Evolutionary conservation across 2,113 vertebrate genomes (phyloP).

Genomic region (Stigmatopora nigra): DNA sequence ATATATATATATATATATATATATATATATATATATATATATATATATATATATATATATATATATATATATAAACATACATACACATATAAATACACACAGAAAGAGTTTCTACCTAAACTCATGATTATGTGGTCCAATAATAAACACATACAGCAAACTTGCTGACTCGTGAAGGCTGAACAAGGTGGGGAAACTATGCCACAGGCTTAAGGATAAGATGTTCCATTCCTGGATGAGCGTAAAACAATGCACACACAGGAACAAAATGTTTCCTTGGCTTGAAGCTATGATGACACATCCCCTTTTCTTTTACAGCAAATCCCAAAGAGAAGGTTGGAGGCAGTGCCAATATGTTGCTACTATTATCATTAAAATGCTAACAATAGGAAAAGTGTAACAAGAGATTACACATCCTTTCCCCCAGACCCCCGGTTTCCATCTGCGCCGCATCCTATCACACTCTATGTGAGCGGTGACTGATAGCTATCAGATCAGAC

Average conservation of each 20-base stretch:
- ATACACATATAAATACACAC: conserved; percentile 9
- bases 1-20: too few relatives aligned
- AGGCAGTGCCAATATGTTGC: background rate
- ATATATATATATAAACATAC: too few relatives aligned
- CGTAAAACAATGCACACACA: conserved; percentile 4
- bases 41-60: too few relatives aligned
- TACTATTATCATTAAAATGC: conserved; percentile 5
- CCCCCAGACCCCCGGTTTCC: conserved; percentile 19
- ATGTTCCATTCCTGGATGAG: conserved; percentile 5
- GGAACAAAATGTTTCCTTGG: conserved; percentile 23
- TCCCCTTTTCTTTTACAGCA: conserved; percentile 2
- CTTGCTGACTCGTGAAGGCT: conserved; percentile 29
- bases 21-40: too few relatives aligned
- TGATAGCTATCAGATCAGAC: conserved; percentile 38
- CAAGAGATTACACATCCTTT: conserved; percentile 13
- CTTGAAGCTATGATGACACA: background rate
- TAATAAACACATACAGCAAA: conserved; percentile 3
- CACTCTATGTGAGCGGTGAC: conserved; percentile 18
- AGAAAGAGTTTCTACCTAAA: conserved; percentile 33
- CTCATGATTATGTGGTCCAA: conserved; percentile 29
- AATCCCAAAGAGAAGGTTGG: conserved; percentile 3
- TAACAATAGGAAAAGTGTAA: conserved; percentile 27
- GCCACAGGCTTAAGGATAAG: background rate
- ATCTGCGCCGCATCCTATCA: conserved; percentile 34
- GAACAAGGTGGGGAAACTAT: conserved; percentile 1